These are phyloP conservation scores for Rhagologus leucostigma DNA, from an alignment of 2,113 vertebrate species.

Conservation along the genomic window DNA sequence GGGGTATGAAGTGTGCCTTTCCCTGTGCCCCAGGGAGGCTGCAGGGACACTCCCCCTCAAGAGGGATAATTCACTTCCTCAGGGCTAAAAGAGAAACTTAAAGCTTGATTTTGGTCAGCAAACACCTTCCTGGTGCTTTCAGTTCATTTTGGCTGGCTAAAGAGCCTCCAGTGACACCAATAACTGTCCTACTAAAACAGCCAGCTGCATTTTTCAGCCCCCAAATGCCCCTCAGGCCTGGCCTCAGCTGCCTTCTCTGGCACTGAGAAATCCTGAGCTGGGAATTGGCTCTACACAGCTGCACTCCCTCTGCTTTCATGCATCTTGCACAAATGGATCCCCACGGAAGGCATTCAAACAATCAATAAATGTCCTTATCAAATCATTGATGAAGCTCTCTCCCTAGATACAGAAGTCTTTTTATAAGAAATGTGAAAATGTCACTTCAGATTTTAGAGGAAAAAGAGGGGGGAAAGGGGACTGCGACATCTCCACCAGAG, in stretches of 20 bases:
- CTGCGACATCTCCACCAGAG: neutral
- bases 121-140: neutral
- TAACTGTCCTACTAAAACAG: neutral
- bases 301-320: accelerated
- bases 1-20: neutral
- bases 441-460: neutral
- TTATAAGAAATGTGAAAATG: neutral
- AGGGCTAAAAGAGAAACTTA: neutral
- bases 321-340: accelerated
- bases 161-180: neutral
- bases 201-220: accelerated
- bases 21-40: neutral
- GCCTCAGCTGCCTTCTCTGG: neutral
- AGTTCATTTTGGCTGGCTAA: neutral
- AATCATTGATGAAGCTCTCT: neutral
- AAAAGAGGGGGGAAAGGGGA: neutral
- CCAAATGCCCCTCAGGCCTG: neutral
- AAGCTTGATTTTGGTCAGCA: neutral
- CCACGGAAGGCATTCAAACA: neutral
- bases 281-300: accelerated
- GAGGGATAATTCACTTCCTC: neutral
- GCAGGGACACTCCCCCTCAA: accelerated
- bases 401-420: neutral
- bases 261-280: neutral
- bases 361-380: neutral